Base-by-base conservation (phyloP, 2,797 vertebrate species). In the Limosa lapponica region DNA sequence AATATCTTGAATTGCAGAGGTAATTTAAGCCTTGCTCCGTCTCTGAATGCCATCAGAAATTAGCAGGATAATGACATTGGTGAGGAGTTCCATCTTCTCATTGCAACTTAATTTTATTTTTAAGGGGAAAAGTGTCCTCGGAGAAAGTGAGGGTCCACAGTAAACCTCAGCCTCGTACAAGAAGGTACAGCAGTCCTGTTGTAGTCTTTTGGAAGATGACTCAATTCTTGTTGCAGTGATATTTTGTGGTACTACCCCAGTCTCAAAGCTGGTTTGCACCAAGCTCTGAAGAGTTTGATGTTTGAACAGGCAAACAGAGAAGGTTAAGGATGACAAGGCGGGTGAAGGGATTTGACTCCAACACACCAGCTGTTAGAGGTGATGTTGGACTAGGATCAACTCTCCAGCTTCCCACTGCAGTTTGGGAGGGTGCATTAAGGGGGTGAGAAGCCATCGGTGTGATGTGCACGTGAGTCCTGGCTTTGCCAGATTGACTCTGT, bases 401-500 rank as follows among this genome's bases (percentile, higher is more conserved):
- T 39, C 59, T 59, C 24, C 16, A 41, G 18, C 17, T 49, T 86
- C 2, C 49, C 7, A 0, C 1, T 39, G 39, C 8, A 10, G 43
- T n/a, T 73, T 46, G 71, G 46, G 61, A 58, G 55, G 64, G 58
- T 39, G 74, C 58, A 12, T 17, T 32, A 30, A 30, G 27, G 37
- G 54, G 75, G 7, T 16, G 37, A 30, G 10, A 32, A n/a, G 1
- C 1, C 39, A 27, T 6, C 28, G 8, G 14, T 1, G 32, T 3
- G 54, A 30, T 11, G 16, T 12, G 25, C n/a, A 2, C 1, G 2
- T 1, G 30, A 6, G 74, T 10, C 10, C 39, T 36, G 71, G 28
- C 16, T 52, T 71, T n/a, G 4, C 52, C 43, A 4, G 4, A 2
- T 20, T 16, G 41, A 5, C 27, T n/a, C 43, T 36, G 0, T 6